Percentiles rank a stretch among this genome's conserved stretches.
Conservation (phyloP, 2,113 vertebrate genomes). For the Caretta caretta region DNA sequence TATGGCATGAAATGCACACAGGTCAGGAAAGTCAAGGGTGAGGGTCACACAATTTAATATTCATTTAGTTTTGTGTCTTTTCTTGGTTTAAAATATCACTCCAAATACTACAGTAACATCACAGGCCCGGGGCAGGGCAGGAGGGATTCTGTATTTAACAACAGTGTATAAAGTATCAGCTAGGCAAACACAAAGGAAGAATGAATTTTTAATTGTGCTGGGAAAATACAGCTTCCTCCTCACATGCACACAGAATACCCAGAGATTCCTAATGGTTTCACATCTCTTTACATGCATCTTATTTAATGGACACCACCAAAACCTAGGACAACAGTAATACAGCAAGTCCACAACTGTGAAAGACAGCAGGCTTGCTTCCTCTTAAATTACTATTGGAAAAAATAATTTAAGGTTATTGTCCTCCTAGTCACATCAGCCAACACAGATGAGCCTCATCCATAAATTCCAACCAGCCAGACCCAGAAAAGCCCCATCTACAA, state of each 20-base stretch:
- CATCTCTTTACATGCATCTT: background rate
- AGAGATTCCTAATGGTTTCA: background rate
- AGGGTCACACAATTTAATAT: background rate
- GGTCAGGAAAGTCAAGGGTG: background rate
- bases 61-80: background rate
- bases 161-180: background rate
- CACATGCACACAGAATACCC: fast-evolving
- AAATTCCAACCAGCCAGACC: background rate
- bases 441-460: background rate
- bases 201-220: background rate
- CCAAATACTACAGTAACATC: background rate
- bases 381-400: background rate
- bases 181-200: background rate
- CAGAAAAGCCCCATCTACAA: background rate
- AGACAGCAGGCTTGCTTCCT: background rate
- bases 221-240: background rate
- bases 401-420: background rate
- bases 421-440: background rate
- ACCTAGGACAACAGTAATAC: background rate
- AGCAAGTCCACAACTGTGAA: background rate
- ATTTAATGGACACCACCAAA: background rate
- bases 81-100: constrained; percentile 5
- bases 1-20: background rate
- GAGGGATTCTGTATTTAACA: background rate
- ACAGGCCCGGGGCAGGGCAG: background rate